Conservation (phyloP, 2,797 vertebrate genomes). For the Leptoclinus maculatus region DNA sequence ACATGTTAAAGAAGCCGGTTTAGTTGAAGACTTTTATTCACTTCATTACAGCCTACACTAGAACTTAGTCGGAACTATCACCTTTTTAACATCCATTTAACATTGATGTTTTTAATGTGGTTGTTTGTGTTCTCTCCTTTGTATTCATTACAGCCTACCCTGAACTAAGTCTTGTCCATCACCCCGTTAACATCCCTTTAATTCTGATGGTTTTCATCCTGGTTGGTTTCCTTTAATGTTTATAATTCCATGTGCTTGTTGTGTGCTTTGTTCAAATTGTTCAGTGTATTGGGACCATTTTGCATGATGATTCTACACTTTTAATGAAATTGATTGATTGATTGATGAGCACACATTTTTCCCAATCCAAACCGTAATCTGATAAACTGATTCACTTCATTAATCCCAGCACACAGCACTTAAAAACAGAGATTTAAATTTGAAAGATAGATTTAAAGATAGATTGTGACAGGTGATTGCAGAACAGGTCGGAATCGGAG, state of each 20-base stretch:
- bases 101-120: neutral
- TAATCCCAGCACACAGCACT: neutral
- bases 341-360: too few relatives aligned
- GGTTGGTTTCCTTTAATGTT: too few relatives aligned
- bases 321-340: too few relatives aligned
- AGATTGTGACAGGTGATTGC: neutral
- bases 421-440: neutral
- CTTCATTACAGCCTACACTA: neutral
- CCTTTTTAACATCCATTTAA: neutral
- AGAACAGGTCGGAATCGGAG: neutral
- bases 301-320: neutral
- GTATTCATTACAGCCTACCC: too few relatives aligned
- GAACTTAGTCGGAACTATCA: neutral
- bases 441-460: neutral
- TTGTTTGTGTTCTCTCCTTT: neutral
- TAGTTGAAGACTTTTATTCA: neutral
- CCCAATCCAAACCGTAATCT: neutral
- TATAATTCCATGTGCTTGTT: neutral
- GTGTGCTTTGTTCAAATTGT: neutral
- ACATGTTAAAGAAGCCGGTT: neutral
- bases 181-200: too few relatives aligned
- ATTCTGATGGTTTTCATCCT: too few relatives aligned
- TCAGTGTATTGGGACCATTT: neutral
- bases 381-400: neutral
- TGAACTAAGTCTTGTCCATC: too few relatives aligned